These are phyloP conservation scores for Lepus europaeus DNA, from an alignment of 2,113 vertebrate species.

Conservation along the genomic window DNA sequence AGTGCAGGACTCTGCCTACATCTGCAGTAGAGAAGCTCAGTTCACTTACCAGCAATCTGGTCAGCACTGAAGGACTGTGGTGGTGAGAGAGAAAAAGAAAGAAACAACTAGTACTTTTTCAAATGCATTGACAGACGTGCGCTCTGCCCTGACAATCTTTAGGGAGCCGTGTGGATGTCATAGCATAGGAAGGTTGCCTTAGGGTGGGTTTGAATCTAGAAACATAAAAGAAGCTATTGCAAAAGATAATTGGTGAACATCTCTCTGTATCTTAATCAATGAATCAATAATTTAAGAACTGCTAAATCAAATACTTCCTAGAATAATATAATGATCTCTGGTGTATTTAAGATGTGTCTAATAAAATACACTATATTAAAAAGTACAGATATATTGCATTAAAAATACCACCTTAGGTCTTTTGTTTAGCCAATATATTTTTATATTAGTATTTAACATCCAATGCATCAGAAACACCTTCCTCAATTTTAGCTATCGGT, in stretches of 20 bases:
- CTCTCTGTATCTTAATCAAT: conserved; percentile 13
- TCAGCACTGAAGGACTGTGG: conserved; percentile 92
- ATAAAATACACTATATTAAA: not conserved
- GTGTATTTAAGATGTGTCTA: conserved; percentile 31
- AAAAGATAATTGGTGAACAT: conserved; percentile 57
- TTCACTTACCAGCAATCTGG: conserved; percentile 91
- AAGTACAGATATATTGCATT: not conserved
- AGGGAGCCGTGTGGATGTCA: conserved; percentile 32
- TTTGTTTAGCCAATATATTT: conserved; percentile 59
- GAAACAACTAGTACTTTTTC: conserved; percentile 86
- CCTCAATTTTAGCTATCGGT: conserved; percentile 39
- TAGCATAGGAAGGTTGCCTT: conserved; percentile 52
- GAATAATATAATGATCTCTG: conserved; percentile 7
- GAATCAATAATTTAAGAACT: conserved; percentile 56
- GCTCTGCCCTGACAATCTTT: conserved; percentile 58
- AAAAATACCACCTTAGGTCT: conserved; percentile 53
- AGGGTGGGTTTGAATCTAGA: conserved; percentile 64
- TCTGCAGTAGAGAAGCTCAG: conserved; percentile 65
- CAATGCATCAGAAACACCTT: not conserved
- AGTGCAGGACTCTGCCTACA: conserved; percentile 56
- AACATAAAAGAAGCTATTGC: conserved; percentile 65
- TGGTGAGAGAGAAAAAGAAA: conserved; percentile 81
- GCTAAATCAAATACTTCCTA: conserved; percentile 53
- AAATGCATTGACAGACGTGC: conserved; percentile 90
- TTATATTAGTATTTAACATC: conserved; percentile 16